phyloP scores from a whole-genome alignment of 2,797 vertebrate genomes.

The Hemibagrus guttatus region DNA sequence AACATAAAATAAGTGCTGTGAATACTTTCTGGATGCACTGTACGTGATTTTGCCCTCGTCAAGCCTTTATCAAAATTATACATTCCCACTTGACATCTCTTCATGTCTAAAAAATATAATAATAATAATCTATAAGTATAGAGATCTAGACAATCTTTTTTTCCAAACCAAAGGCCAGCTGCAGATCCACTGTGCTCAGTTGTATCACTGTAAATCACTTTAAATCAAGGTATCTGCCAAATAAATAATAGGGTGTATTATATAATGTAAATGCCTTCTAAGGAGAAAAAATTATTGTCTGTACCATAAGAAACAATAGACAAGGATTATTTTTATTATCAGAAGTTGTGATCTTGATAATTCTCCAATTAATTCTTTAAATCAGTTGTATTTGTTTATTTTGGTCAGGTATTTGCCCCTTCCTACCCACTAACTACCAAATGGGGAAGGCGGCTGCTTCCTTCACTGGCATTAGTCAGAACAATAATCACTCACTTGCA shows the following conservation, averaged over 20 bases:
- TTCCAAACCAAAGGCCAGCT: neutral
- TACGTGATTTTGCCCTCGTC: neutral
- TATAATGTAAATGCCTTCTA: neutral
- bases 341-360: neutral
- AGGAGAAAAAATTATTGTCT: neutral
- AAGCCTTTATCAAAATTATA: neutral
- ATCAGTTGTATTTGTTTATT: neutral
- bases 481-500: neutral
- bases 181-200: neutral
- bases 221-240: neutral
- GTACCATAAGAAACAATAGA: neutral
- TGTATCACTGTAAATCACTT: neutral
- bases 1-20: no score
- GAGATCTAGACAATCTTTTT: neutral
- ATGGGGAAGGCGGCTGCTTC: neutral
- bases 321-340: neutral
- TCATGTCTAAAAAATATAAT: neutral
- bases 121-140: neutral
- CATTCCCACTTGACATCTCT: neutral
- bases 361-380: neutral
- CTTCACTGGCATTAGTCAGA: neutral
- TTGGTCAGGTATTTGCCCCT: neutral
- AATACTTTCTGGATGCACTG: no score
- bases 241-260: neutral
- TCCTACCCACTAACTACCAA: neutral